Percentiles rank a stretch among this genome's conserved stretches.
phyloP scores from a whole-genome alignment of 2,113 vertebrate species.

The Aythya baeri region DNA sequence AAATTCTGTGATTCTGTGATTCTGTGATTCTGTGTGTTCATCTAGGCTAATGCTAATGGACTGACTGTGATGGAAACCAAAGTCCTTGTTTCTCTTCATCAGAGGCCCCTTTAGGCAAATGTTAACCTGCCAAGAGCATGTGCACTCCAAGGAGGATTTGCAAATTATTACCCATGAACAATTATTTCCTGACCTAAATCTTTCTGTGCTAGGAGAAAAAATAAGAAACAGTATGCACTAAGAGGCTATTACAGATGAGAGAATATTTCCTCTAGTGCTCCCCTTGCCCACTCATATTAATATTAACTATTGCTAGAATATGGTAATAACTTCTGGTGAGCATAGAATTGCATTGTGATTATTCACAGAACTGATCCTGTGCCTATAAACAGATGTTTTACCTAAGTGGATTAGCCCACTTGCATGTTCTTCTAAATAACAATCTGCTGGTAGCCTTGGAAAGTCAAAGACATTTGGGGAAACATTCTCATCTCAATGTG shows the following conservation, averaged over 20 bases:
- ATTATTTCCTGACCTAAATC: conserved; percentile 42
- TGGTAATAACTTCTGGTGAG: not conserved
- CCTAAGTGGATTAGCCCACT: not conserved
- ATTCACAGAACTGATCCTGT: not conserved
- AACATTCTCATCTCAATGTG: not conserved
- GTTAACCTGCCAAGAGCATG: conserved; percentile 55
- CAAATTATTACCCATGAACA: conserved; percentile 11
- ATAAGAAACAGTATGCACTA: not conserved
- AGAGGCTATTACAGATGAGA: not conserved
- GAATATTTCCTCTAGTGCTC: not conserved
- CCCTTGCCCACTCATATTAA: not conserved
- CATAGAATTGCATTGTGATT: not conserved
- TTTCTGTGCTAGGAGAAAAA: not conserved
- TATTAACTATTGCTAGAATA: not conserved
- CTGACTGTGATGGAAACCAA: not conserved
- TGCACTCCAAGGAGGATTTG: conserved; percentile 37
- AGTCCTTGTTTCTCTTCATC: conserved; percentile 39
- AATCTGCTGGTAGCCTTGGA: not conserved
- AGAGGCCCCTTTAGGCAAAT: conserved; percentile 52
- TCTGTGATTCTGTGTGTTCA: too few species aligned
- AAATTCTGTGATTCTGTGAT: too few species aligned
- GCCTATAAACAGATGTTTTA: conserved; percentile 6
- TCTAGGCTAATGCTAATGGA: not conserved
- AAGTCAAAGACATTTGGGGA: not conserved
- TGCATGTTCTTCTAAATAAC: not conserved